phyloP scores from a whole-genome alignment of 2,888 invertebrate species.

The Incurvaria masculella region DNA sequence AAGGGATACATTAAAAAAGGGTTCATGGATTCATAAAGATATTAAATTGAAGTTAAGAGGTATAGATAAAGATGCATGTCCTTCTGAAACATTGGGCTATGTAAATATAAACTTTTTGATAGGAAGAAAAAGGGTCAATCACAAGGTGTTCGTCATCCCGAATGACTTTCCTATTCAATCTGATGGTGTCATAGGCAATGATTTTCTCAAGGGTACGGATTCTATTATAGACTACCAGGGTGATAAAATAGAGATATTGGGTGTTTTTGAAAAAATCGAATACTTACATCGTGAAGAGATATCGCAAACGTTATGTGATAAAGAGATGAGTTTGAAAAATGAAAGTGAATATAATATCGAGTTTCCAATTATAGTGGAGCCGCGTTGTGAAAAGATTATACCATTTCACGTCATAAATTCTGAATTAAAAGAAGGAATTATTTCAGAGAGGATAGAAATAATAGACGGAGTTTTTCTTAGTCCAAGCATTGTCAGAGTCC shows the following conservation, averaged over 20 bases:
- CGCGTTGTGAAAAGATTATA: slow-evolving; percentile 3
- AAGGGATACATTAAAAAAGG: slow-evolving; percentile 3
- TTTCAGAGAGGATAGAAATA: slow-evolving; percentile 2
- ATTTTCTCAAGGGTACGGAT: slow-evolving; percentile 12
- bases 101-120: slow-evolving; percentile 9
- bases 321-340: no score
- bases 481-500: slow-evolving; percentile 6
- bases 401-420: not conserved
- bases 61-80: slow-evolving; percentile 13
- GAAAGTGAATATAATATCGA: no score
- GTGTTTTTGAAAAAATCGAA: no score
- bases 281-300: no score
- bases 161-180: no score
- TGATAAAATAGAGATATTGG: slow-evolving; percentile 10
- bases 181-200: slow-evolving; percentile 15
- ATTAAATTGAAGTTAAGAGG: slow-evolving; percentile 12
- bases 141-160: slow-evolving; percentile 12
- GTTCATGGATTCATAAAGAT: slow-evolving; percentile 9
- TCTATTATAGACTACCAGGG: slow-evolving; percentile 12
- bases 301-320: no score
- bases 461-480: slow-evolving; percentile 5
- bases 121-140: slow-evolving; percentile 9
- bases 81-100: slow-evolving; percentile 12
- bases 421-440: slow-evolving; percentile 7
- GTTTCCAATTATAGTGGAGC: not conserved